Evolutionary conservation across 2,888 invertebrate species (phyloP).

Genomic region (Drosophila macrothrix): DNA sequence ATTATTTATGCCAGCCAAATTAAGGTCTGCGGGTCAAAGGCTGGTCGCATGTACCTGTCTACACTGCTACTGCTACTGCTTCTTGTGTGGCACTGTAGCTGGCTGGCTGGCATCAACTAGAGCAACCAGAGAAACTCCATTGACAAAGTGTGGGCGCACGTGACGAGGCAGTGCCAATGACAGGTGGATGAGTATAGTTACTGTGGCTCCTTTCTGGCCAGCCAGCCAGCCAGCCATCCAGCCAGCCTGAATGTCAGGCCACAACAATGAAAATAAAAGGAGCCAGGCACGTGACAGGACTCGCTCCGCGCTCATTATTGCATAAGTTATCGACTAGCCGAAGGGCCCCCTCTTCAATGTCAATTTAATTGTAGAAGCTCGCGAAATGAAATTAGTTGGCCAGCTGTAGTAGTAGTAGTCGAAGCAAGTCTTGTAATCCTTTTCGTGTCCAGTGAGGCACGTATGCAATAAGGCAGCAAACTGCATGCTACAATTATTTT

Average conservation of each 20-base stretch:
- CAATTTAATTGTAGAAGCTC: conserved; percentile 52
- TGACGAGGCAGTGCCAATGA: conserved; percentile 66
- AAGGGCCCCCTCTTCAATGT: neutral
- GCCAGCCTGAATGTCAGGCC: conserved; percentile 34
- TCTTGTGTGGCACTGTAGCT: too few species aligned
- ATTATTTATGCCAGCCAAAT: conserved; percentile 72
- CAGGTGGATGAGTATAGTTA: conserved; percentile 56
- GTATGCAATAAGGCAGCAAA: conserved; percentile 76
- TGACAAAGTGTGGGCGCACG: conserved; percentile 72
- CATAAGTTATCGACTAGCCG: conserved; percentile 65
- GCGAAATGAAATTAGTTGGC: conserved; percentile 36
- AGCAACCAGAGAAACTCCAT: conserved; percentile 24
- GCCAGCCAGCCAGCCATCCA: neutral
- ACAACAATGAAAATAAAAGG: conserved; percentile 74
- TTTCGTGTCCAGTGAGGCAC: conserved; percentile 84
- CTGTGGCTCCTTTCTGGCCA: neutral
- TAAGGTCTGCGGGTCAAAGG: conserved; percentile 79
- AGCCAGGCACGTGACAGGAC: conserved; percentile 75
- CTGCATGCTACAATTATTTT: conserved; percentile 43
- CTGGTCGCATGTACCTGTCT: conserved; percentile 6
- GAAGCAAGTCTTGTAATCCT: conserved; percentile 77
- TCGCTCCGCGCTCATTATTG: conserved; percentile 68
- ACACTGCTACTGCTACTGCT: fast-evolving
- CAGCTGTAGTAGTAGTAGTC: neutral
- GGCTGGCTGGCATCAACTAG: neutral